A percentile compares a stretch with the other conserved stretches of the same genome.
phyloP scores from a whole-genome alignment of 2,113 vertebrate genomes.

The Panurus biarmicus region DNA sequence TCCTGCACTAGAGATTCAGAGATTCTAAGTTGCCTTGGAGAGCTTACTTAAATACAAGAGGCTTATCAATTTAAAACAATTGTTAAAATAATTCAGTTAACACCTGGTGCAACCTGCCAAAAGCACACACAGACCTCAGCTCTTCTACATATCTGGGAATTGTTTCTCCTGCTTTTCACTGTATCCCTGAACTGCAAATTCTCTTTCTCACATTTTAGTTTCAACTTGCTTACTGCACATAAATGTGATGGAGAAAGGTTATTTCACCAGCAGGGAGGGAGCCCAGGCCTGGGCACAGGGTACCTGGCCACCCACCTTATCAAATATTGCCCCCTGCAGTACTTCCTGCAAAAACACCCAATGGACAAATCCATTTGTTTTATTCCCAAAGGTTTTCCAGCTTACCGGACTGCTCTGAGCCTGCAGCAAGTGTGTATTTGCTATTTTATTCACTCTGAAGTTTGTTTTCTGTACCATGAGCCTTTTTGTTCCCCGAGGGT shows the following conservation, averaged over 20 bases:
- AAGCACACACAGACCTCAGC: not conserved
- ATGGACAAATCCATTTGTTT: not conserved
- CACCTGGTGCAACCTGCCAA: not conserved
- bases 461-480: not conserved
- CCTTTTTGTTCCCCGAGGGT: not conserved
- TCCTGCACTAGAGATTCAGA: not conserved
- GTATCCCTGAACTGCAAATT: not conserved
- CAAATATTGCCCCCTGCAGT: slow-evolving; percentile 69
- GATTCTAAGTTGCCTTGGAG: not conserved
- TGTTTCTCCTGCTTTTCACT: not conserved
- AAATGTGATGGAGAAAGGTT: not conserved
- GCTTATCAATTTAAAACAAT: not conserved
- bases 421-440: not conserved
- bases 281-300: not conserved
- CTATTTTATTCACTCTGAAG: not conserved
- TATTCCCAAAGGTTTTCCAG: not conserved
- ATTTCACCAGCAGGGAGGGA: not conserved
- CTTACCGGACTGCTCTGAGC: not conserved
- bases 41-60: not conserved
- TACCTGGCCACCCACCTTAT: not conserved
- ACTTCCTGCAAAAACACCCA: slow-evolving; percentile 1
- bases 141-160: not conserved
- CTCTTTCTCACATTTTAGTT: not conserved
- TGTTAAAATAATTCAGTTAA: not conserved
- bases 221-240: not conserved